These are phyloP conservation scores for Trachythela sp. DNA, from an alignment of 64 coral and sea anemone genomes.

Conservation along the genomic window DNA sequence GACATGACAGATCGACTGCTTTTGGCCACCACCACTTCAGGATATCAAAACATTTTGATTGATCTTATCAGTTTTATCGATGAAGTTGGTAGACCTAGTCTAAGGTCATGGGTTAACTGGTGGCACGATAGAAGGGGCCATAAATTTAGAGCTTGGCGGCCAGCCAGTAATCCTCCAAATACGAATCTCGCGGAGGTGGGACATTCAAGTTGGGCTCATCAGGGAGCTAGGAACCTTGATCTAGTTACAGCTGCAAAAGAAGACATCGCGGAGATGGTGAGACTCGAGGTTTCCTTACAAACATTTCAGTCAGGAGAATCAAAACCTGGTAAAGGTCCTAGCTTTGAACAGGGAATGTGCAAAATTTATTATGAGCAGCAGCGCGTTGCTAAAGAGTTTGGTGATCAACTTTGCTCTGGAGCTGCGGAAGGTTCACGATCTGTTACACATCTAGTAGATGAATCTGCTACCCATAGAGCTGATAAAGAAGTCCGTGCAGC, in stretches of 20 bases:
- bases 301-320: not conserved
- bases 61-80: not conserved
- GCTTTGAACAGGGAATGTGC: no score
- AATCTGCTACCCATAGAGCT: no score
- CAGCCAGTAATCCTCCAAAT: conserved; percentile 45
- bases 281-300: not conserved
- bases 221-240: conserved; percentile 46
- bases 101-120: conserved; percentile 45
- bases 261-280: conserved; percentile 52
- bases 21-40: not conserved
- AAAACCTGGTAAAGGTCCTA: not conserved
- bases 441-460: no score
- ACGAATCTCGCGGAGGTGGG: conserved; percentile 51
- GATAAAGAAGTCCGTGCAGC: no score
- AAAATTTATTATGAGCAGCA: not conserved
- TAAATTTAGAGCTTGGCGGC: conserved; percentile 56
- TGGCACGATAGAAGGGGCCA: conserved; percentile 56
- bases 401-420: not conserved
- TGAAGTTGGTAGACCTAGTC: not conserved
- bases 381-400: not conserved
- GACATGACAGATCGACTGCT: not conserved
- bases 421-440: no score
- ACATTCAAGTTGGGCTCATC: conserved; percentile 54
- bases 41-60: not conserved
- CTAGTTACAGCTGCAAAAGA: conserved; percentile 47